Conservation (phyloP, 2,113 vertebrate species). For the Serilophus lunatus region DNA sequence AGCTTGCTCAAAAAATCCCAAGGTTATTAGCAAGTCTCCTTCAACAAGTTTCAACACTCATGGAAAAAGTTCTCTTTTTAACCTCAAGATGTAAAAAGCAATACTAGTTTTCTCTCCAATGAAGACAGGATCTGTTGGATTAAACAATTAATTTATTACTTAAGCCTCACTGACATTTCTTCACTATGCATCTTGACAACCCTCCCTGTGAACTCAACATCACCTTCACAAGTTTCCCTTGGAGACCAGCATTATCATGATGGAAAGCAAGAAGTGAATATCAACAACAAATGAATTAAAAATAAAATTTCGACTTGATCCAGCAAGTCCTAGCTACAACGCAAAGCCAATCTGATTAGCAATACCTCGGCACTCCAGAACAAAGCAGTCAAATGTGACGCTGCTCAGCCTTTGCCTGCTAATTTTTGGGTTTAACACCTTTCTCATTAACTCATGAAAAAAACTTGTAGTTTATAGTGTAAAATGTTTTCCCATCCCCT, state of each 20-base stretch:
- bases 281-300: background rate
- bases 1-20: background rate
- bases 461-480: background rate
- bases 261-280: background rate
- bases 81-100: background rate
- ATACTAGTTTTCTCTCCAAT: background rate
- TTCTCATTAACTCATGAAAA: background rate
- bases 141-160: conserved; percentile 31
- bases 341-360: background rate
- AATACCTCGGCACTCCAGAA: background rate
- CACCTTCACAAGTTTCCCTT: background rate
- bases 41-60: background rate
- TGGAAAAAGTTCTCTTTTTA: background rate
- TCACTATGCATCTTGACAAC: background rate
- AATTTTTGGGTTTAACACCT: background rate
- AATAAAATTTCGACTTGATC: background rate
- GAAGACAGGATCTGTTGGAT: background rate
- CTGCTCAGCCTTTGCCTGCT: background rate
- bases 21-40: background rate
- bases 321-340: background rate
- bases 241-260: background rate
- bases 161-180: conserved; percentile 20
- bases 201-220: conserved; percentile 13
- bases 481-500: background rate
- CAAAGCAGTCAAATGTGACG: background rate